Conservation (phyloP, 2,888 invertebrate species). For the Arge pagana region DNA sequence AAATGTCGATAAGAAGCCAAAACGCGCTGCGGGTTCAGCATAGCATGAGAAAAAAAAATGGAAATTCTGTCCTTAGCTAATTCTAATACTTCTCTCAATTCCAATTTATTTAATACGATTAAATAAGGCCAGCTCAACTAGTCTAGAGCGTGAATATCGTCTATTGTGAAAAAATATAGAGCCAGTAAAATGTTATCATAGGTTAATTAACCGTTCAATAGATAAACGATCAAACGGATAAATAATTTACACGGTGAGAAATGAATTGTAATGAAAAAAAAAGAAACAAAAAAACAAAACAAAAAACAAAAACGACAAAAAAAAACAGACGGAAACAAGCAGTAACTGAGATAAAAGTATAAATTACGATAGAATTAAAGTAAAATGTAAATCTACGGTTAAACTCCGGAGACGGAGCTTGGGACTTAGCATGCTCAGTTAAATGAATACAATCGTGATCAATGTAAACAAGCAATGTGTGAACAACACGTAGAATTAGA, state of each 20-base stretch:
- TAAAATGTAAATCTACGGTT: not conserved
- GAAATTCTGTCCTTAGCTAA: slow-evolving; percentile 30
- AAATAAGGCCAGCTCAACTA: slow-evolving; percentile 57
- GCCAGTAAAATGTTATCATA: slow-evolving; percentile 48
- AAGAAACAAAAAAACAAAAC: slow-evolving; percentile 26
- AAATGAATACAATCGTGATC: slow-evolving; percentile 52
- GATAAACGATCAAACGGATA: slow-evolving; percentile 27
- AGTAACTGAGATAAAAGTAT: too few species aligned
- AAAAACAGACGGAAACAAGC: too few species aligned
- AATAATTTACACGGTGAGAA: slow-evolving; percentile 32
- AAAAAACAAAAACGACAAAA: slow-evolving; percentile 36
- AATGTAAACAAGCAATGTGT: slow-evolving; percentile 36
- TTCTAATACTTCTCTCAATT: slow-evolving; percentile 31
- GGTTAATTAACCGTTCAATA: slow-evolving; percentile 30
- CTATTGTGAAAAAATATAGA: slow-evolving; percentile 48
- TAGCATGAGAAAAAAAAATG: slow-evolving; percentile 34
- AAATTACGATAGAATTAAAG: slow-evolving; percentile 1
- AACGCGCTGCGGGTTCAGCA: slow-evolving; percentile 48
- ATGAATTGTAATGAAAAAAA: slow-evolving; percentile 32
- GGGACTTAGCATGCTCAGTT: slow-evolving; percentile 60
- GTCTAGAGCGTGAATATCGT: slow-evolving; percentile 55
- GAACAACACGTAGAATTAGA: slow-evolving; percentile 29
- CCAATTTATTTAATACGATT: slow-evolving; percentile 40
- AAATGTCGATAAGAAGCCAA: slow-evolving; percentile 13
- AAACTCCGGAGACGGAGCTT: slow-evolving; percentile 56